Percentiles rank a stretch among this genome's conserved stretches.
Conservation (phyloP, 2,888 invertebrate genomes). For the Acrocyrtus sp. region DNA sequence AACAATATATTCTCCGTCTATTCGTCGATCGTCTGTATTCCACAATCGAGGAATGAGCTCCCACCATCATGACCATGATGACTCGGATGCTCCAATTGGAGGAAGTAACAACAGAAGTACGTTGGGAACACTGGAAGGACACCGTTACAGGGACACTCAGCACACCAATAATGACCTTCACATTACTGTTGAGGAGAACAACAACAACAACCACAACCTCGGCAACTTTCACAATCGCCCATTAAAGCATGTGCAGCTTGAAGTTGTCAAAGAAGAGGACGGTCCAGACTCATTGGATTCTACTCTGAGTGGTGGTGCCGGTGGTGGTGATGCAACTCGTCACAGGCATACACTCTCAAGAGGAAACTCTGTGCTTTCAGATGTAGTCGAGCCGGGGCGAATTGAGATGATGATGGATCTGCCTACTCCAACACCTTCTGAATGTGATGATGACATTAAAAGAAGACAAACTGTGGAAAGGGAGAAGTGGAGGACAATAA, state of each 20-base stretch:
- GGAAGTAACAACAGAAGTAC: constrained; percentile 8
- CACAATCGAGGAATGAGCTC: constrained; percentile 13
- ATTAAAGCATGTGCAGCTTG: no score
- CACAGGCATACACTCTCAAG: no score
- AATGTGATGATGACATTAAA: constrained; percentile 5
- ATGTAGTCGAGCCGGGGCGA: constrained; percentile 12
- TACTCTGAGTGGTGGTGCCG: no score
- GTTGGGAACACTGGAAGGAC: constrained; percentile 15
- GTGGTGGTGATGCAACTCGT: no score
- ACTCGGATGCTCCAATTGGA: background rate
- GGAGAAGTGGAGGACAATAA: constrained; percentile 41
- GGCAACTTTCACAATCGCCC: no score
- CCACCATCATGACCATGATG: background rate
- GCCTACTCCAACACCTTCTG: constrained; percentile 4
- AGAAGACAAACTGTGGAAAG: constrained; percentile 11
- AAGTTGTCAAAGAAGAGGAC: no score
- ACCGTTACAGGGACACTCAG: background rate
- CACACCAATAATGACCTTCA: background rate
- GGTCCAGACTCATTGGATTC: no score
- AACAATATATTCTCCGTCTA: background rate
- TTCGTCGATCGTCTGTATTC: constrained; percentile 1
- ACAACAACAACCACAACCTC: background rate
- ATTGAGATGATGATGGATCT: constrained; percentile 10
- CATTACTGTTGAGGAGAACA: no score
- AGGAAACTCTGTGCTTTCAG: constrained; percentile 1